Percentiles rank a stretch among this genome's conserved stretches.
These are phyloP conservation scores for Loris lydekkerianus DNA, from an alignment of 2,797 vertebrate species.

Conservation along the genomic window DNA sequence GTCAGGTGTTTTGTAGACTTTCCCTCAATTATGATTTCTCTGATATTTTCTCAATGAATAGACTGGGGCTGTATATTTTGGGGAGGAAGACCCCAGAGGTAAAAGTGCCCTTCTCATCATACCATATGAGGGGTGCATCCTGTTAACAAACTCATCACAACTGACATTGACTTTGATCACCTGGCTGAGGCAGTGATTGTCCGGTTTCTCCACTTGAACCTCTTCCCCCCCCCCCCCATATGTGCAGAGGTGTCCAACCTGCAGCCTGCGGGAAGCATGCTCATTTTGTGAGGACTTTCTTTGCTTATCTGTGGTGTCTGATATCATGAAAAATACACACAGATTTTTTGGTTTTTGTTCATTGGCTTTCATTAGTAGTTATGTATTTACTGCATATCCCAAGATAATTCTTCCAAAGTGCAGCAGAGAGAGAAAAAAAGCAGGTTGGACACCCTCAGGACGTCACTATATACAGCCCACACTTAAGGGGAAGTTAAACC, in stretches of 20 bases:
- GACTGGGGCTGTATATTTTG: not conserved
- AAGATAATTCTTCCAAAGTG: too few species aligned
- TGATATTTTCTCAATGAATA: not conserved
- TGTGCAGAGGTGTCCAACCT: too few species aligned
- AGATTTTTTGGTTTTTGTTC: too few species aligned
- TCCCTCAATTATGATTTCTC: not conserved
- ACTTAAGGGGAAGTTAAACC: accelerated
- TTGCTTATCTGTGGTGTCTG: too few species aligned
- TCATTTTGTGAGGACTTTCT: too few species aligned
- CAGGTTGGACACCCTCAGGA: not conserved
- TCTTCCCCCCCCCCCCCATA: not conserved
- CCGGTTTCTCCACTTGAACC: not conserved
- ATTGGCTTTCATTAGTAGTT: too few species aligned
- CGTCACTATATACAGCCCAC: too few species aligned
- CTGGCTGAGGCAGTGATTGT: not conserved
- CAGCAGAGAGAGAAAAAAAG: too few species aligned
- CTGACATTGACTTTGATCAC: accelerated
- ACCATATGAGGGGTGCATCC: too few species aligned
- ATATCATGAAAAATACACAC: too few species aligned
- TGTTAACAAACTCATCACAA: accelerated
- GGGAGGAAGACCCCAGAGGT: not conserved
- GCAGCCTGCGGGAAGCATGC: too few species aligned
- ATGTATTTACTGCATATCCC: too few species aligned
- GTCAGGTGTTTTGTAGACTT: not conserved
- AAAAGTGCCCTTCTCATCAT: not conserved